Percentiles rank a stretch among this genome's conserved stretches.
Conservation (phyloP, 1,140 invertebrate genomes). For the Drosophila carrolli region DNA sequence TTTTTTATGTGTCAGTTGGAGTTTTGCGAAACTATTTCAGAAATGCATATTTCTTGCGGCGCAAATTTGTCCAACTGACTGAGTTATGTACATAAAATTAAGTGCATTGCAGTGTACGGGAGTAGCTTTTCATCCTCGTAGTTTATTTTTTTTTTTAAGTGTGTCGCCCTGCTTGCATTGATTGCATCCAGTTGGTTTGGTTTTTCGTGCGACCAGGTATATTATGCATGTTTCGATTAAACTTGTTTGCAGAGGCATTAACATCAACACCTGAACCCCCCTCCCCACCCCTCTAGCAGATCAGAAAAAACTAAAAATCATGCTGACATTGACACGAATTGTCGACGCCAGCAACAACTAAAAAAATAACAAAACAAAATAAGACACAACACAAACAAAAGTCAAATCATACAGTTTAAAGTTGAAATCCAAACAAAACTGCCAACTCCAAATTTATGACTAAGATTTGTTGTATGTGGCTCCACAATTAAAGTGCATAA, state of each 20-base stretch:
- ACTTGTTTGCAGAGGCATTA: slow-evolving; percentile 52
- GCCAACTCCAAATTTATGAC: slow-evolving; percentile 23
- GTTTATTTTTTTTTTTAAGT: slow-evolving; percentile 7
- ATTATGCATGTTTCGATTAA: slow-evolving; percentile 60
- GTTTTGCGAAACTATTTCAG: slow-evolving; percentile 48
- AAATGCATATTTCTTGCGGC: slow-evolving; percentile 48
- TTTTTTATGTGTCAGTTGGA: slow-evolving; percentile 25
- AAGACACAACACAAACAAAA: slow-evolving; percentile 28
- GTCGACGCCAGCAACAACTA: slow-evolving; percentile 50
- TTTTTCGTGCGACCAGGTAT: slow-evolving; percentile 3
- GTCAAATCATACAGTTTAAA: slow-evolving; percentile 62
- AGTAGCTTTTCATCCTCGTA: slow-evolving; percentile 6
- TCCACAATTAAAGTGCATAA: slow-evolving; percentile 49
- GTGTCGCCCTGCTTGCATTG: slow-evolving; percentile 13
- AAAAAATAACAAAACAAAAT: slow-evolving; percentile 6
- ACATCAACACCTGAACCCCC: slow-evolving; percentile 39
- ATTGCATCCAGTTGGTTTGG: slow-evolving; percentile 20
- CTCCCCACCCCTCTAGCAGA: neutral
- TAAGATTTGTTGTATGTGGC: slow-evolving; percentile 5
- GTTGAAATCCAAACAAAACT: slow-evolving; percentile 57
- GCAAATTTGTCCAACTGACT: slow-evolving; percentile 38
- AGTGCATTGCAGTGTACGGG: neutral
- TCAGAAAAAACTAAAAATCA: slow-evolving; percentile 62
- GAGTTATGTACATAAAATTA: slow-evolving; percentile 33
- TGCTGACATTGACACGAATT: slow-evolving; percentile 81